Base-by-base conservation (phyloP, 2,797 vertebrate genomes). In the Petrocephalus sullivani region DNA sequence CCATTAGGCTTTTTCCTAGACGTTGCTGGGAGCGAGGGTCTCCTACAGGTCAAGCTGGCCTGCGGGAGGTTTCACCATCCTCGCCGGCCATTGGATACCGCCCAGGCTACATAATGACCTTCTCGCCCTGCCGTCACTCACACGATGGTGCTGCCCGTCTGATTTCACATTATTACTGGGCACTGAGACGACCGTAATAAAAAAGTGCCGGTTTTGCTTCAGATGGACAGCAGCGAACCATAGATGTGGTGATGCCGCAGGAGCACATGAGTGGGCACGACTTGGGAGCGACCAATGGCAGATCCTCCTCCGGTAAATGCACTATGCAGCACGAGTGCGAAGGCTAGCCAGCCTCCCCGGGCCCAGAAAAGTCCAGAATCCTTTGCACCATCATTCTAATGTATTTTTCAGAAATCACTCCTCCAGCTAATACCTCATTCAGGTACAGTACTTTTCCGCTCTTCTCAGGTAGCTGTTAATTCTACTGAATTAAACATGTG, bases 1-100 rank as follows among this genome's bases (percentile, higher is more conserved):
- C 88, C 87, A 87, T 90, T 91, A 90, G 90, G 89, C 71, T 83
- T 82, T 78, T 78, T 88, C 75, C 75, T 41, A n/a, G 61, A 56
- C 16, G 14, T 60, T 58, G 85, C 51, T 41, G 56, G 16, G 54
- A 58, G 54, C 28, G 54, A 37, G 16, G 12, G 71, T 58, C 33
- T 82, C 33, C 87, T 75, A 75, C 87, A n/a, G 83, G 37, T 28
- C 82, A 71, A 54, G 9, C 64, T 49, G 49, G 16, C 61, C 85
- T 49, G 19, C 4, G 46, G 23, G 21, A 85, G 60, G 16, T 54
- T 61, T 9, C 9, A 8, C 64, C 53, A 23, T 81, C 49, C 9
- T 28, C 33, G 23, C 37, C n/a, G 60, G 21, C 60, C 86, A 51
- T 1, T 23, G 23, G 61, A 71, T 21, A 16, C 67, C 12, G 28